Evolutionary conservation across 2,888 invertebrate species (phyloP), one percentile per base, ranked within the genome.

Genomic region (Andrena trimmerana): DNA sequence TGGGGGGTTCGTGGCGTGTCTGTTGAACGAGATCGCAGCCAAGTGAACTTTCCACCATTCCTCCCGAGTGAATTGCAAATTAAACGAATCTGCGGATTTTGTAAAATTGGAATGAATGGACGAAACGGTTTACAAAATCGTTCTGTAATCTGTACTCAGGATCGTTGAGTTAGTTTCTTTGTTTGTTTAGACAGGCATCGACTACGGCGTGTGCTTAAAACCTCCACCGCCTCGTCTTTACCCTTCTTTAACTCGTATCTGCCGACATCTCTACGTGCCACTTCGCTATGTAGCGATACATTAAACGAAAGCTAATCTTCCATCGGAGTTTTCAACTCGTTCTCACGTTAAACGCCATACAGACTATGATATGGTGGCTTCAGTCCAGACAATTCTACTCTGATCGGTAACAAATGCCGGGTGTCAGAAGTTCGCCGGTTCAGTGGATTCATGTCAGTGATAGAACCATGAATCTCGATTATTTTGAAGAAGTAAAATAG

Each of bases 401-500:
- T 29, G 71, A 72, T 75, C 83, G 84, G 74, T 84, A 78, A 63
- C 71, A 16, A 74, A 68, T 29, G 81, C 60, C 29, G 42, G 24
- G 52, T 29, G 33, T 48, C 24, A 6, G 27, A 10, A 20, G 48
- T 67, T 48, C 29, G 36, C n/a, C 71, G 63, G 16, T 42, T 42
- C 42, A 5, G 42, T 42, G 42, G 42, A 16, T 42, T 42, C 42
- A 16, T 42, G 10, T 31, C 20, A 20, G 33, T 57, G 63, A 29
- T 16, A 50, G 20, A 60, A 5, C 59, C 48, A 67, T 31, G 77
- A 10, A 4, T 33, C 20, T 33, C 66, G 66, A 54, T 33, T n/a
- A 8, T 13, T 54, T 36, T 4, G 13, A 52, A 10, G 36, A 59
- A 59, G 13, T 33, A 8, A 4, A 31, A 16, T 33, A 7, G 29